phyloP scores from a whole-genome alignment of 2,113 vertebrate species.

The Misgurnus anguillicaudatus region DNA sequence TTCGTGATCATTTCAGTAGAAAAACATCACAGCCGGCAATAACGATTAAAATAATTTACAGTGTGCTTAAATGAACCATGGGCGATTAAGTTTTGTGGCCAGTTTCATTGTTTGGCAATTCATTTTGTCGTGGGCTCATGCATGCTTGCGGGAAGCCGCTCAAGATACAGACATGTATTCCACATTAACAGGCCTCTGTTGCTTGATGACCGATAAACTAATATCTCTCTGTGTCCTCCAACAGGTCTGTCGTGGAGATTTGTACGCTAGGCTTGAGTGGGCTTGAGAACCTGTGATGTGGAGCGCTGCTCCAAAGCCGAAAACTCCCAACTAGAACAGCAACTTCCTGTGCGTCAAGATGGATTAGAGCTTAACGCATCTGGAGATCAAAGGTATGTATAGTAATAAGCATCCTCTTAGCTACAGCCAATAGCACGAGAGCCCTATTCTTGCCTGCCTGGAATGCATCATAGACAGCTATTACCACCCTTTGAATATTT shows the following conservation, averaged over 20 bases:
- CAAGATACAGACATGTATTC: background rate
- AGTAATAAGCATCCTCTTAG: conserved; percentile 61
- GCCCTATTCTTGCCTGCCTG: background rate
- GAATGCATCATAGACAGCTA: background rate
- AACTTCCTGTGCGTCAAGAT: conserved; percentile 62
- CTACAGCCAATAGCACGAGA: conserved; percentile 44
- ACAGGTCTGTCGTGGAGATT: background rate
- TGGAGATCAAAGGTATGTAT: conserved; percentile 77
- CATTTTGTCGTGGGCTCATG: background rate
- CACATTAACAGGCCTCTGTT: background rate
- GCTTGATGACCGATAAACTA: background rate
- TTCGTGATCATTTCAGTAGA: background rate
- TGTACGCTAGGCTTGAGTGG: background rate
- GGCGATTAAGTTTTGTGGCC: conserved; percentile 10
- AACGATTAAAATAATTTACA: background rate
- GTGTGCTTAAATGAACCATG: conserved; percentile 15
- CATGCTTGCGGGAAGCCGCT: background rate
- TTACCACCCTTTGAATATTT: conserved; percentile 32
- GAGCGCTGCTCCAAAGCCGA: conserved; percentile 60
- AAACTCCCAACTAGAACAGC: conserved; percentile 63
- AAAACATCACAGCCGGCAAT: background rate
- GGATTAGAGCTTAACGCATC: conserved; percentile 72
- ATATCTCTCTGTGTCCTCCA: background rate
- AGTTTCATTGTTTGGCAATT: conserved; percentile 27
- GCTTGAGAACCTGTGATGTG: conserved; percentile 63